Evolutionary conservation across 1,140 invertebrate species (phyloP).

Genomic region (Aleiodes sp.): DNA sequence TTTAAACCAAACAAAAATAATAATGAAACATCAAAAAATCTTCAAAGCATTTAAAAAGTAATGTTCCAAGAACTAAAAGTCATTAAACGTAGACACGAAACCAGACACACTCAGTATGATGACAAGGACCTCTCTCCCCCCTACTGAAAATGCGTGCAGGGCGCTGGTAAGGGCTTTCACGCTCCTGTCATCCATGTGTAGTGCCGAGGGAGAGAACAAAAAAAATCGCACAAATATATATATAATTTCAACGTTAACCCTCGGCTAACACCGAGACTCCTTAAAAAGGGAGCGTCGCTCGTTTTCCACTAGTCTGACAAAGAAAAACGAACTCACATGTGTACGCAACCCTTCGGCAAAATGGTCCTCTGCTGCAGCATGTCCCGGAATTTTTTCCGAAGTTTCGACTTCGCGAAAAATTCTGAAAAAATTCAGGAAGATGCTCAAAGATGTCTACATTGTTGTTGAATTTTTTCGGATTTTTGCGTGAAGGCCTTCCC

Average conservation of each 20-base stretch:
- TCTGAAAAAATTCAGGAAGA: no score
- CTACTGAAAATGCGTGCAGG: neutral
- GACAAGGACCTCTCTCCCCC: neutral
- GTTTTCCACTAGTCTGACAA: no score
- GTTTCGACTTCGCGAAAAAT: no score
- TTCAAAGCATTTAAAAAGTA: neutral
- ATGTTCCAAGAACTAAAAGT: neutral
- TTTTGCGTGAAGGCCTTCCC: no score
- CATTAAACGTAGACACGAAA: neutral
- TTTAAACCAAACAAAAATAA: neutral
- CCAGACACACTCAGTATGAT: neutral
- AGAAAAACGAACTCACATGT: no score
- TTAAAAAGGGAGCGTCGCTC: neutral
- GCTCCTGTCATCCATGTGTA: slow-evolving; percentile 11
- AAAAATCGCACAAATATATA: neutral
- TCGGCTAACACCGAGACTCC: slow-evolving; percentile 8
- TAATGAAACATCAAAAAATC: neutral
- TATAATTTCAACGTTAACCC: neutral
- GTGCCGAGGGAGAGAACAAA: neutral
- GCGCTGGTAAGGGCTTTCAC: slow-evolving; percentile 5
- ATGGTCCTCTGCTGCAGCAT: no score
- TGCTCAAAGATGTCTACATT: no score
- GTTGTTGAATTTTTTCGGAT: no score
- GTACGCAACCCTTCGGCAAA: no score
- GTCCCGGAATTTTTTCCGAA: no score